Percentiles rank a stretch among this genome's conserved stretches.
Conservation (phyloP, 1,140 invertebrate species). For the Drosophila hydei region DNA sequence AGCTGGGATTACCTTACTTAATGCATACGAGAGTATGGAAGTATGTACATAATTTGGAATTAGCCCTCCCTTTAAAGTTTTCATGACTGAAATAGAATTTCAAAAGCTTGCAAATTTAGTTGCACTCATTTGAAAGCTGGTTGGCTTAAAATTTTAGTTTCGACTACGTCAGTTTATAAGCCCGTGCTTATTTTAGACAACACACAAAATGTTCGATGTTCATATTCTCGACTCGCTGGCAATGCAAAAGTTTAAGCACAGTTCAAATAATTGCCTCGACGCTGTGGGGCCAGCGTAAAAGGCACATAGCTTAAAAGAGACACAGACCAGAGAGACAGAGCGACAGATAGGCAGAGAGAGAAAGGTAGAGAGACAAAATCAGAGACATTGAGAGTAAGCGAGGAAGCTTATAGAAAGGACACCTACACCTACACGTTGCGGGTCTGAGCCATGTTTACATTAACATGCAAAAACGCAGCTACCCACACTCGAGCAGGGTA, state of each 20-base stretch:
- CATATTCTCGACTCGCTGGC: constrained; percentile 40
- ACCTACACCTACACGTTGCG: constrained; percentile 63
- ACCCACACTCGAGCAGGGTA: constrained; percentile 20
- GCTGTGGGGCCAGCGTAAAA: constrained; percentile 36
- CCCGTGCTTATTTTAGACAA: background rate
- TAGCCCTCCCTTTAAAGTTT: background rate
- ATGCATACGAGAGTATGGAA: no score
- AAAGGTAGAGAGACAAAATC: background rate
- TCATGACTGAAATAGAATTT: background rate
- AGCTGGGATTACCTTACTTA: no score
- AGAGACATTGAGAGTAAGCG: background rate
- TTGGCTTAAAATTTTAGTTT: constrained; percentile 6
- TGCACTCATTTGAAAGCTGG: background rate
- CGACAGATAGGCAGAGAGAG: constrained; percentile 4
- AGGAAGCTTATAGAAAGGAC: constrained; percentile 25
- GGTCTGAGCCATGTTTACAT: constrained; percentile 60
- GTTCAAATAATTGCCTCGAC: constrained; percentile 52
- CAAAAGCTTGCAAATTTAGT: background rate
- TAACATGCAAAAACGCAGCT: constrained; percentile 53
- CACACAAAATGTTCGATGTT: constrained; percentile 19
- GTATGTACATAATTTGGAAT: no score
- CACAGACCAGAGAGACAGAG: constrained; percentile 4
- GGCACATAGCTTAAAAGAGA: constrained; percentile 13
- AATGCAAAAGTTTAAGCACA: constrained; percentile 51
- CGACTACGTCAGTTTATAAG: background rate